Base-by-base conservation (phyloP, 2,888 invertebrate species). In the Parnassius glacialis region DNA sequence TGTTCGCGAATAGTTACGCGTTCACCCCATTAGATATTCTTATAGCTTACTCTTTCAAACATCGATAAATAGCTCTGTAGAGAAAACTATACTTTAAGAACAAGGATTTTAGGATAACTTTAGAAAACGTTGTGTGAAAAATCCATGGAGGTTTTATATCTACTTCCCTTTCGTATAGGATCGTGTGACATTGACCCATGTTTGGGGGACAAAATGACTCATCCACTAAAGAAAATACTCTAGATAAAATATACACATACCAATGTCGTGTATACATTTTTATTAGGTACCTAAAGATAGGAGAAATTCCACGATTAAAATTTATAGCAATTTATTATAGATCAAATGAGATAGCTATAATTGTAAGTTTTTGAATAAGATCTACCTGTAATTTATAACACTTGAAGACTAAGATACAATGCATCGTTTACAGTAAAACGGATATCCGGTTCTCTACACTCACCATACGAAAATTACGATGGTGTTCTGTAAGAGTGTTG, bases 151-250 rank as follows among this genome's bases (percentile, higher is more conserved):
- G 60, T 69, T 65, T 68, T 57, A 56, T 62, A 58, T 45, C 45
- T 41, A 48, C 51, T 54, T 64, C 51, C 54, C 34, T 62, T 51
- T 59, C 52, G 58, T 60, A 54, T 65, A 61, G 58, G 77, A 73
- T 74, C 70, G 67, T 70, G 70, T 81, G 81, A 83, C 83, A 83
- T 79, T 81, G 81, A 81, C 81, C 80, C 74, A 70, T 68, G 74
- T 68, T 62, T 70, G 68, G 74, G 79, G 69, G 65, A 65, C 61
- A 56, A 54, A 59, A 68, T 74, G 73, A 73, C 63, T 73, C 72
- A 74, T 70, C 71, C 67, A 62, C 62, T 65, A 41, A 54, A 59
- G 44, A 66, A 67, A 67, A 65, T 70, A 67, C 64, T 65, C 68
- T 64, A 66, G 67, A 48, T 20, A 48, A 48, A 13, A 16, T 13